Evolutionary conservation across 2,113 vertebrate species (phyloP).

Genomic region (Psittacula cyanocephala): DNA sequence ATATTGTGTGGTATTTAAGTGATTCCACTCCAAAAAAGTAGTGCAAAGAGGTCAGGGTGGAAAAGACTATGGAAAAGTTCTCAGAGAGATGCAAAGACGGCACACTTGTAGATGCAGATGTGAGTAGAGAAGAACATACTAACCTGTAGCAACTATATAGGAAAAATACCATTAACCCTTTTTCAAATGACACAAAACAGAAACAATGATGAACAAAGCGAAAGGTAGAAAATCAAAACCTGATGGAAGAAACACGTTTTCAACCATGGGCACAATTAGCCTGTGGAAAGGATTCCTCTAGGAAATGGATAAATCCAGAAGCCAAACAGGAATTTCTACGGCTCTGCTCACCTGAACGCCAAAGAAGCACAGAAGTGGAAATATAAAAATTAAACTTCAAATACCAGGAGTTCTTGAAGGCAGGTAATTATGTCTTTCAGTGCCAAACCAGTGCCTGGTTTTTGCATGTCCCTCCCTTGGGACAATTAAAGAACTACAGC

Average conservation of each 20-base stretch:
- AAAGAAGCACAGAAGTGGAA: not conserved
- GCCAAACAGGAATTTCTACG: not conserved
- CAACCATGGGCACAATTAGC: not conserved
- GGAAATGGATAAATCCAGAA: not conserved
- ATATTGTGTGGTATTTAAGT: not conserved
- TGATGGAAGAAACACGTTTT: not conserved
- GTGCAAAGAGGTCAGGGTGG: not conserved
- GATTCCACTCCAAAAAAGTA: not conserved
- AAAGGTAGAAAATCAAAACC: not conserved
- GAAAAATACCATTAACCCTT: not conserved
- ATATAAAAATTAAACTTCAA: not conserved
- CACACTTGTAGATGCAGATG: not conserved
- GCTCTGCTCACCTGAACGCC: not conserved
- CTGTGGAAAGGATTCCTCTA: not conserved
- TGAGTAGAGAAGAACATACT: not conserved
- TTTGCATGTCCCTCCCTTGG: not conserved
- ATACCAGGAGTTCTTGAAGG: not conserved
- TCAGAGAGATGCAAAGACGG: not conserved
- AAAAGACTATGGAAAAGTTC: not conserved
- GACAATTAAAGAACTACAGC: not conserved
- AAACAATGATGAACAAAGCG: not conserved
- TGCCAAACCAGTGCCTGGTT: not conserved
- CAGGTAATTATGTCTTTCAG: not conserved
- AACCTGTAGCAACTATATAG: not conserved
- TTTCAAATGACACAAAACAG: not conserved